A percentile compares a stretch with the other conserved stretches of the same genome.
These are phyloP conservation scores for Lathronympha strigana DNA, from an alignment of 2,888 invertebrate genomes.

Conservation along the genomic window DNA sequence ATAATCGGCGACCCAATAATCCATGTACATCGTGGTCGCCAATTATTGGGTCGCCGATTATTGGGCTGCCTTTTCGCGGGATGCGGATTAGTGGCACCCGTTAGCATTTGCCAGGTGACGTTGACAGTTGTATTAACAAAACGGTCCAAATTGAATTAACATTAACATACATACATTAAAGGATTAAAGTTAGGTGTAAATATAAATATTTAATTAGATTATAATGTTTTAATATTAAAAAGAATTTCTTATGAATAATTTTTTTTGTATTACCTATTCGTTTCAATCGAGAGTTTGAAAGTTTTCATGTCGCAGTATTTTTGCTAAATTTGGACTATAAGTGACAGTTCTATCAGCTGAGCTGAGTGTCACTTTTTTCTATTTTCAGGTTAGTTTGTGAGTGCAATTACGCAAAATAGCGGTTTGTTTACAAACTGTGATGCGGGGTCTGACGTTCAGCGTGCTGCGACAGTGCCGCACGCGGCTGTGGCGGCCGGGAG, in stretches of 20 bases:
- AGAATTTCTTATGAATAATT: too few relatives aligned
- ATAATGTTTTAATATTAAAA: too few relatives aligned
- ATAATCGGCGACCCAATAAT: too few relatives aligned
- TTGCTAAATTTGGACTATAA: not conserved
- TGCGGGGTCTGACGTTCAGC: constrained; percentile 66
- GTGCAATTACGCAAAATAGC: constrained; percentile 18
- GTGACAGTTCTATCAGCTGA: constrained; percentile 36
- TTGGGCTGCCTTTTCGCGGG: too few relatives aligned
- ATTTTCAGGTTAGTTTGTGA: constrained; percentile 19
- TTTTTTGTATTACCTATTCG: not conserved
- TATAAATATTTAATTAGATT: not conserved
- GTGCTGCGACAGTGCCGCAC: constrained; percentile 55
- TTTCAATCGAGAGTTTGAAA: not conserved
- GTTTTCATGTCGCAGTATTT: not conserved
- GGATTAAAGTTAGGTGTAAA: not conserved
- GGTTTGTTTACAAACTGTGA: constrained; percentile 44
- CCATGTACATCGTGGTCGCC: too few relatives aligned
- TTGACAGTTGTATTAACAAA: constrained; percentile 21
- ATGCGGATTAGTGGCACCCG: too few relatives aligned
- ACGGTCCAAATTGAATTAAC: constrained; percentile 2
- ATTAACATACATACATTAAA: too few relatives aligned
- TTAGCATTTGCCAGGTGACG: constrained; percentile 29
- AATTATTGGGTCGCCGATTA: too few relatives aligned
- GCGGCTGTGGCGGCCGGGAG: constrained; percentile 19
- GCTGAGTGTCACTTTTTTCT: constrained; percentile 42